Evolutionary conservation across 2,888 invertebrate genomes (phyloP), one percentile per base, ranked within the genome.

Genomic region (Ceriagrion tenellum): DNA sequence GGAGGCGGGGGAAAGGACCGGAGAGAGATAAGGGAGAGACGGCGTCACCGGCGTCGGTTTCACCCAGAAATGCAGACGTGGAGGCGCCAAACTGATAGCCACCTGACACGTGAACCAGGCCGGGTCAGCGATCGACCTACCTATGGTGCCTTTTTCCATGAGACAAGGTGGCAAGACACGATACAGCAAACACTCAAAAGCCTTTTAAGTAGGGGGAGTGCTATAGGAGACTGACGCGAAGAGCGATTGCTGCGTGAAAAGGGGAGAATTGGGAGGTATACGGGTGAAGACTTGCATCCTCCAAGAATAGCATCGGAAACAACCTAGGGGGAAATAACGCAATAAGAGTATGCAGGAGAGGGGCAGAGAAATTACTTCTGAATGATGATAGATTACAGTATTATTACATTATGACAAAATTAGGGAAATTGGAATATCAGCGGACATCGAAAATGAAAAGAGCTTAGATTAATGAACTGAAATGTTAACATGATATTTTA

Each of bases 1-100:
- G 96, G 90, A 55, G 63, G 95, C 35, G 95, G 90, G 89, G 95
- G 2, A 69, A 35, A 69, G 89, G 88, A 47, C 95, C 95, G 95
- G 95, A 89, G 59, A 89, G 59, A 69, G 89, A 90, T 30, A 74
- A 40, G 55, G 23, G 26, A n/a, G 20, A 30, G 56, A 20, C 56
- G 47, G 47, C 47, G 47, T 47, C 47, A 47, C 47, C 30, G 40
- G 93, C 47, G 93, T 69, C 69, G 93, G 69, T 93, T 93, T 93
- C 93, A 69, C 93, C 93, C 93, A 69, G 93, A 74, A 93, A 93
- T 93, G 63, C 93, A 93, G 93, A 93, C 93, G 35, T 74, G 18
- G 93, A 93, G 93, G 93, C 93, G 93, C 93, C 93, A 30, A 26
- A 4, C 63, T 93, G 93, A 93, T 93, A 93, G 93, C 63, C 93